Evolutionary conservation across 2,113 vertebrate genomes (phyloP), one percentile per base, ranked within the genome.

Genomic region (Nothoprocta pentlandii): DNA sequence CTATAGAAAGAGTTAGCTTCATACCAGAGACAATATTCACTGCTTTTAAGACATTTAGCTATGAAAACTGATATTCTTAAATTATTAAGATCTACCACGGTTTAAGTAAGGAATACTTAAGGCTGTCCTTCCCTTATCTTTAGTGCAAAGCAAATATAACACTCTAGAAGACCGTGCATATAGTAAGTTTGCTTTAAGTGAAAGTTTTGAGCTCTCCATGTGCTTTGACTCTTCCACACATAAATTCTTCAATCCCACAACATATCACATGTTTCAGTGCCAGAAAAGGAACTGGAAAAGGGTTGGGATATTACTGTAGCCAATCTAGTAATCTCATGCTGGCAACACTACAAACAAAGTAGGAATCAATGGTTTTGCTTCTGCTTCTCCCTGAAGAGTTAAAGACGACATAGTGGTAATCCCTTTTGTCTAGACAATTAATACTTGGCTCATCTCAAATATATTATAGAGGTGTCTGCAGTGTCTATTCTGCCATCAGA

Each of bases 111-210:
- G 41, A 84, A 49, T 17, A 14, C 46, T 20, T 75, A 23, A 42
- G 49, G 10, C 30, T 47, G 14, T 21, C 53, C 26, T 32, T 61
- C 20, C 20, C 42, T 41, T 70, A 56, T 7, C n/a, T 61, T 30
- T 68, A 77, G 59, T 46, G 80, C 8, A 84, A 46, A 84, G 34
- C 42, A 62, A 51, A 6, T 20, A 11, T 41, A 6, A 15, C 30
- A 44, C 44, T 53, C 10, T 12, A n/a, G 16, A 80, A 61, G 13
- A 16, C 4, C 42, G 59, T 0, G 2, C n/a, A 14, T 1, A 5
- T 22, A 9, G 59, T 64, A 58, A 89, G 19, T 39, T 91, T 62
- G 44, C 13, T 34, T 3, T 25, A 32, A 69, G 14, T 4, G 47
- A 64, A 44, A 19, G 61, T 19, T 54, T n/a, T 42, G 26, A 49